These are phyloP conservation scores for Alethe castanea DNA, from an alignment of 2,113 vertebrate genomes.

Conservation along the genomic window DNA sequence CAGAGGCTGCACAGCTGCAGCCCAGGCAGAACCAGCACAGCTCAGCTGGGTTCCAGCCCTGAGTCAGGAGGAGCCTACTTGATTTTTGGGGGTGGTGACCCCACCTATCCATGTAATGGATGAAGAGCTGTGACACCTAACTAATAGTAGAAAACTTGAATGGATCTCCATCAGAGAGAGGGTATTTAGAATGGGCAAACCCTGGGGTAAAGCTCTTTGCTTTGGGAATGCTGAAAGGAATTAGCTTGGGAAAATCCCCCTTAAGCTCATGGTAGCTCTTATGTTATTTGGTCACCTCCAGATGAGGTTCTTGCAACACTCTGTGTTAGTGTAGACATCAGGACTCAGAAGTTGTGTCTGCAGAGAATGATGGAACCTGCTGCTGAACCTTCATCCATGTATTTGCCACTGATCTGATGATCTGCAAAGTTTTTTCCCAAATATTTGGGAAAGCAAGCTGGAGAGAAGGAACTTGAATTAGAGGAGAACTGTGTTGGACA, in stretches of 20 bases:
- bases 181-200: background rate
- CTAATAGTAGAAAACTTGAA: background rate
- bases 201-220: background rate
- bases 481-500: background rate
- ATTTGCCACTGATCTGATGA: background rate
- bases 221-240: background rate
- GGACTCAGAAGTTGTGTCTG: background rate
- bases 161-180: background rate
- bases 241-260: background rate
- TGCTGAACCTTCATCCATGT: background rate
- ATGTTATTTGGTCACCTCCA: rapidly evolving
- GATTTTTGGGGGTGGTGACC: background rate
- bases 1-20: too few relatives aligned
- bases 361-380: background rate
- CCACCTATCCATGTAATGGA: background rate
- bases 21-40: too few relatives aligned
- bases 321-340: background rate
- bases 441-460: background rate
- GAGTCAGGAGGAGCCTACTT: too few relatives aligned
- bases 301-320: rapidly evolving
- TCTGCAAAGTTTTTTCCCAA: background rate
- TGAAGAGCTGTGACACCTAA: background rate
- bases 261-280: background rate
- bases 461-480: background rate
- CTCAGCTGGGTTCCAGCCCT: too few relatives aligned